These are phyloP conservation scores for Augochlora pura DNA, from an alignment of 1,140 invertebrate species.

Conservation along the genomic window DNA sequence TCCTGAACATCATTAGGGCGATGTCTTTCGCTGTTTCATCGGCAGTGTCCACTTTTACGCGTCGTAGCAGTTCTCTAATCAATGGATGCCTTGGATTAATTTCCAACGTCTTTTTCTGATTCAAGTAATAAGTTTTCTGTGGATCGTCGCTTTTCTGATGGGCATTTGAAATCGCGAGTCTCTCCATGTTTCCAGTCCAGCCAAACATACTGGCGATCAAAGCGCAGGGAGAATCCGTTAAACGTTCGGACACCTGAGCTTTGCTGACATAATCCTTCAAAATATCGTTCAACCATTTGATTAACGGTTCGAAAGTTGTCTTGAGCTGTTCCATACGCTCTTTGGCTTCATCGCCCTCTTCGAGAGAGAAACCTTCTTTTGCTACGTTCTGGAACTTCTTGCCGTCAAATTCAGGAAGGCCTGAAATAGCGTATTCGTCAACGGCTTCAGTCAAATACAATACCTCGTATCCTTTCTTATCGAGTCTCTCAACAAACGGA, in stretches of 20 bases:
- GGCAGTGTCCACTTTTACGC: conserved; percentile 89
- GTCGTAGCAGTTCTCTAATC: conserved; percentile 92
- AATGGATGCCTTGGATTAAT: conserved; percentile 98
- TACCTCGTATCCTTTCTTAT: conserved; percentile 98
- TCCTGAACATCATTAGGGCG: conserved; percentile 95
- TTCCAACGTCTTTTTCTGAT: conserved; percentile 98
- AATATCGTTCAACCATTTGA: conserved; percentile 94
- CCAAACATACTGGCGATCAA: conserved; percentile 98
- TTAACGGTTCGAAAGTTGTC: conserved; percentile 93
- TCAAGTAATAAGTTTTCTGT: conserved; percentile 94
- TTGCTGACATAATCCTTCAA: conserved; percentile 93
- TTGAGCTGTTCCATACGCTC: conserved; percentile 90
- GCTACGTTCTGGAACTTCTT: conserved; percentile 99
- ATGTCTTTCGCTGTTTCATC: conserved; percentile 93
- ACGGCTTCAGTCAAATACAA: conserved; percentile 97
- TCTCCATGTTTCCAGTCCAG: conserved; percentile 99
- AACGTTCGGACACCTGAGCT: conserved; percentile 92
- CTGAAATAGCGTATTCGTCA: conserved; percentile 98
- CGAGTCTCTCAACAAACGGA: conserved; percentile 96
- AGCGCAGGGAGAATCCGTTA: conserved; percentile 96
- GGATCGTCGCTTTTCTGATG: conserved; percentile 98
- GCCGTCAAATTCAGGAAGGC: conserved; percentile 98
- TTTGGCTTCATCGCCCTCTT: conserved; percentile 91
- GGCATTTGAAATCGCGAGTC: conserved; percentile 96
- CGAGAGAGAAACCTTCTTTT: conserved; percentile 96